These are phyloP conservation scores for Hemithea aestivaria DNA, from an alignment of 2,888 invertebrate genomes.

Conservation along the genomic window DNA sequence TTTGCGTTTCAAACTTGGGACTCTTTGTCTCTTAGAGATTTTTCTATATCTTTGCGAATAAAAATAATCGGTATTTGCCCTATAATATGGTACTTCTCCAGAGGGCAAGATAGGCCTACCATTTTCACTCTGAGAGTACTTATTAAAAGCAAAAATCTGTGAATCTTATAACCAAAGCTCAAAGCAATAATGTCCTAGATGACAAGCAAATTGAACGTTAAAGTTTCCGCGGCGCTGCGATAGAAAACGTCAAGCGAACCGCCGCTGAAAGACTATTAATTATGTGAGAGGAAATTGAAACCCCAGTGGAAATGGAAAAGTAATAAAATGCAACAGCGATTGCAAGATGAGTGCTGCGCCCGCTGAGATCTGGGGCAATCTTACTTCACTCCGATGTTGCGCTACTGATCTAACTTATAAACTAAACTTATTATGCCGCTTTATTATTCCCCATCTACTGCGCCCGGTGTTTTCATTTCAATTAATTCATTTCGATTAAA, in stretches of 20 bases:
- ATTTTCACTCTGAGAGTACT: too few relatives aligned
- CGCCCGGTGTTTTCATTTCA: too few relatives aligned
- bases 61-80: too few relatives aligned
- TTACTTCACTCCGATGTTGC: conserved; percentile 8
- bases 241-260: conserved; percentile 64
- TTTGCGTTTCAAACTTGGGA: too few relatives aligned
- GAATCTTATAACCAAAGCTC: conserved; percentile 17
- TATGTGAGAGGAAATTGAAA: conserved; percentile 77
- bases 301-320: conserved; percentile 78
- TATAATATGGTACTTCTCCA: too few relatives aligned
- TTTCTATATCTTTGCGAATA: too few relatives aligned
- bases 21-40: too few relatives aligned
- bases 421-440: neutral
- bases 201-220: conserved; percentile 63
- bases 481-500: too few relatives aligned
- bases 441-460: too few relatives aligned
- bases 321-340: conserved; percentile 78
- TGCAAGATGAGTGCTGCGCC: conserved; percentile 63
- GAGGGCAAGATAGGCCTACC: too few relatives aligned
- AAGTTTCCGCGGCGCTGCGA: conserved; percentile 61
- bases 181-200: conserved; percentile 48
- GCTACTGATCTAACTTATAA: neutral
- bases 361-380: conserved; percentile 19
- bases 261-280: conserved; percentile 74
- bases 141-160: too few relatives aligned